Base-by-base conservation (phyloP, 2,113 vertebrate species). In the Sturnus vulgaris region DNA sequence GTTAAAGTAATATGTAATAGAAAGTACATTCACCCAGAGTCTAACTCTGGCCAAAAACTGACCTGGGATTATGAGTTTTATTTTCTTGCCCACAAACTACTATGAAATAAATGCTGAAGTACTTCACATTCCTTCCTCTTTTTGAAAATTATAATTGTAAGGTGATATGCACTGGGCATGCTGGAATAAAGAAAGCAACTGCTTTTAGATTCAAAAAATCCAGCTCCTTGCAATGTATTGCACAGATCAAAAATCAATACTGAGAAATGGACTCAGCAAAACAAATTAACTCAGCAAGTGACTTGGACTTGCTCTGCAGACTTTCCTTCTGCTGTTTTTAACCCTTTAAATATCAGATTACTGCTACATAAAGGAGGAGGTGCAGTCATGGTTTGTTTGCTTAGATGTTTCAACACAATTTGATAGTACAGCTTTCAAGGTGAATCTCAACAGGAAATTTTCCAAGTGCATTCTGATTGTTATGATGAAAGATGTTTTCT, bases 201-300 rank as follows among this genome's bases (percentile, higher is more conserved):
- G 64, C 56, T 97, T 97, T 98, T 95, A 95, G 80, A 90, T 97
- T 86, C 79, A 97, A 96, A 97, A 97, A 95, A 80, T 95, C 64
- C 66, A 86, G 90, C 79, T 98, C 47, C 88, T 96, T 65, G 92
- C 82, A 98, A 97, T 90, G 52, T 94, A 92, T 94, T 90, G 78
- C 94, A 91, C 39, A 97, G 93, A 98, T 98, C 70, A 98, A 98
- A 99, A 98, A 98, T 98, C 98, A 98, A 98, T 99, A 90, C 47
- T 90, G 84, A 97, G 94, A 97, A 98, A 98, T 93, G 56, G 95
- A 97, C 97, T 98, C 89, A 79, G 81, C 89, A 97, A 96, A 98
- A 95, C 91, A 98, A 98, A 98, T 98, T 96, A 98, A 97, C 95
- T 97, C 91, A 71, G 86, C 72, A 92, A 96, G 84, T 95, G 77